Conservation (phyloP, 2,113 vertebrate species). For the Raja brachyura region DNA sequence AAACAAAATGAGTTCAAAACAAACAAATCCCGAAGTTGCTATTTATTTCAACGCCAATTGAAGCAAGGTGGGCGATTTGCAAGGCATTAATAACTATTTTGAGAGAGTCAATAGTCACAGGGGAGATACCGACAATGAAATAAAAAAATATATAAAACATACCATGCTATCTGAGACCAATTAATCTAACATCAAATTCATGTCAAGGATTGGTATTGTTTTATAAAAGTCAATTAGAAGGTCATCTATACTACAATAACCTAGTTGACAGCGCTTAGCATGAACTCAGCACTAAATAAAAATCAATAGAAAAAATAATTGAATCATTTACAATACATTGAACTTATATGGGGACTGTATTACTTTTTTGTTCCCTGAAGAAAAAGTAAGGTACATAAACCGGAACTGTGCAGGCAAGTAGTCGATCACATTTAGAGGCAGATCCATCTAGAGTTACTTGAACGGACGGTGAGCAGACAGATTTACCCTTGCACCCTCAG, state of each 20-base stretch:
- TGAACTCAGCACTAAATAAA: neutral
- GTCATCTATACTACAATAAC: neutral
- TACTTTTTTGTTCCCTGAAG: neutral
- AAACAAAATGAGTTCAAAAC: neutral
- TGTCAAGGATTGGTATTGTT: neutral
- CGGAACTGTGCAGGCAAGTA: neutral
- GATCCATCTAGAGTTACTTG: neutral
- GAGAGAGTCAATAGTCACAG: neutral
- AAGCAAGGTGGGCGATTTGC: neutral
- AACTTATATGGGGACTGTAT: neutral
- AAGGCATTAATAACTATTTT: neutral
- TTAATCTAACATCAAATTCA: neutral
- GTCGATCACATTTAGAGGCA: neutral
- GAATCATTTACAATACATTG: neutral
- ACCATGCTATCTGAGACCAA: neutral
- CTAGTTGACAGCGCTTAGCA: neutral
- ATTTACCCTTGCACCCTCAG: neutral
- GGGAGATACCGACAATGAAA: neutral
- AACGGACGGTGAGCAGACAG: neutral
- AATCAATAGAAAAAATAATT: neutral
- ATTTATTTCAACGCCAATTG: neutral
- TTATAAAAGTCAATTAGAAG: neutral
- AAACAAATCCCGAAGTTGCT: neutral
- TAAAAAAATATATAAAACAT: neutral
- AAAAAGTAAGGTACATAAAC: neutral